Evolutionary conservation across 2,888 invertebrate genomes (phyloP).

Genomic region (Lasius fuliginosus): DNA sequence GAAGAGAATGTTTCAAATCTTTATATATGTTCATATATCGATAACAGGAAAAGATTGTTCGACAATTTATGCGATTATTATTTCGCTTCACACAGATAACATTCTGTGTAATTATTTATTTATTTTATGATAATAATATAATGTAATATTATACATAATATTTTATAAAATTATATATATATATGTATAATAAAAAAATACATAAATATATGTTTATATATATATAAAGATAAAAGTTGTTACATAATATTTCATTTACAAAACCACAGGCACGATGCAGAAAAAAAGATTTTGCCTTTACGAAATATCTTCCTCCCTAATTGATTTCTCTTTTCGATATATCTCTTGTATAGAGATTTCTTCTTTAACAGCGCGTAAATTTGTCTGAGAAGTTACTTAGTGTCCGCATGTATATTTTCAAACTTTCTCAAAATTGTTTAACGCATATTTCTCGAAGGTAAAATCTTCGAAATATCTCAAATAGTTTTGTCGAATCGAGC

Average conservation of each 20-base stretch:
- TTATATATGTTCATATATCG: neutral
- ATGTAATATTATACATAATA: no score
- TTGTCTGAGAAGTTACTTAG: neutral
- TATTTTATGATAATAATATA: no score
- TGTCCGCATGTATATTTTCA: neutral
- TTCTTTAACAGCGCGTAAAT: neutral
- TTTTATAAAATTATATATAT: no score
- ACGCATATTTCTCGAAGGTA: neutral
- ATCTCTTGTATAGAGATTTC: neutral
- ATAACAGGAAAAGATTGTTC: slow-evolving; percentile 9
- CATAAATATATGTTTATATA: no score
- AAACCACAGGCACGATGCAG: no score
- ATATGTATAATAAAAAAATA: no score
- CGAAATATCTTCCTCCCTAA: neutral
- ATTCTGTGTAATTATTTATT: neutral
- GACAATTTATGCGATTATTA: neutral
- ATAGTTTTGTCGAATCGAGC: neutral
- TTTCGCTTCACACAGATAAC: neutral
- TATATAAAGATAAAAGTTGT: no score
- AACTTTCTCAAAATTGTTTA: neutral
- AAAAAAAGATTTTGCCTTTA: no score
- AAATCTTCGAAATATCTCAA: neutral
- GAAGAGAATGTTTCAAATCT: slow-evolving; percentile 15
- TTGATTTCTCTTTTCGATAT: neutral
- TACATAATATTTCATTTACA: no score